A percentile compares a stretch with the other conserved stretches of the same genome.
Evolutionary conservation across 2,113 vertebrate genomes (phyloP).

Genomic region (Odocoileus virginianus): DNA sequence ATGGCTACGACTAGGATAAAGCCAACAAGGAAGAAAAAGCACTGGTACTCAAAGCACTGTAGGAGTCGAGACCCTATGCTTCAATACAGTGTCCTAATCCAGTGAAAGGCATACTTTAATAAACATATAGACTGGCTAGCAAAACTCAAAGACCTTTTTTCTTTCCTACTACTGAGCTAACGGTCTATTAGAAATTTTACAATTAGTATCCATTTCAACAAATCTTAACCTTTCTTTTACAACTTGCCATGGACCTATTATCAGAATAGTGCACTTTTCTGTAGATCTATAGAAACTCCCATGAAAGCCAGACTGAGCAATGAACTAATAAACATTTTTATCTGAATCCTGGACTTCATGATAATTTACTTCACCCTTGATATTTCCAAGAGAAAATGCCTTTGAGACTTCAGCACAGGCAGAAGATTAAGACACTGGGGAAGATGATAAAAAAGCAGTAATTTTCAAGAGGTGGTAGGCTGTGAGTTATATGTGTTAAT

Average conservation of each 20-base stretch:
- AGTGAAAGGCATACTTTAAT: background rate
- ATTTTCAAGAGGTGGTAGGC: background rate
- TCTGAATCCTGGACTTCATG: background rate
- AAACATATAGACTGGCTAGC: background rate
- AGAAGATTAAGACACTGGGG: background rate
- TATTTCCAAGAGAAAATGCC: background rate
- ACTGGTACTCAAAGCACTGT: background rate
- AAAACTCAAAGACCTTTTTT: constrained; percentile 5
- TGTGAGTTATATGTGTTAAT: background rate
- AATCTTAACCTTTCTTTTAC: background rate
- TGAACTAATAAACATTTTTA: background rate
- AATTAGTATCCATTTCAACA: background rate
- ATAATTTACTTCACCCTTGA: background rate
- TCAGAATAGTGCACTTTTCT: background rate
- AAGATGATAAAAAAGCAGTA: background rate
- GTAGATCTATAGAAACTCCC: background rate
- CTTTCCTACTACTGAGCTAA: background rate
- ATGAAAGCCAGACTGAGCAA: background rate
- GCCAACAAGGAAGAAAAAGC: background rate
- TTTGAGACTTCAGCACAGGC: background rate
- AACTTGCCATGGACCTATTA: background rate
- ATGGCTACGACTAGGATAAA: background rate
- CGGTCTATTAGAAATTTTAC: background rate
- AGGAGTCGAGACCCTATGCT: background rate
- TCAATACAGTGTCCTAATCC: background rate